Base-by-base conservation (phyloP, 2,797 vertebrate genomes). In the Naso thynnoides region DNA sequence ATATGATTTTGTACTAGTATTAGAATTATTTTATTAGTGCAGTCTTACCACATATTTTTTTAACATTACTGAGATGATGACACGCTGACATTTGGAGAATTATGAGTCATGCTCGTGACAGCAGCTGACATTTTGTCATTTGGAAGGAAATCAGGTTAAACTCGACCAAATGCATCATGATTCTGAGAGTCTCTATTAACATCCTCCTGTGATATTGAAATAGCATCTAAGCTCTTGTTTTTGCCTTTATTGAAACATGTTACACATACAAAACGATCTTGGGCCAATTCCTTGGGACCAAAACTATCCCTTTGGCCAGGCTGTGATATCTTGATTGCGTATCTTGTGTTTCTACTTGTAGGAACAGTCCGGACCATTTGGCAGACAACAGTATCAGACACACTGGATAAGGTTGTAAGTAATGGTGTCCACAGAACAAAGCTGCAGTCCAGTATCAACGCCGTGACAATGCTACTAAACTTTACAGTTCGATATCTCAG, bases 351-450 rank as follows among this genome's bases (percentile, higher is more conserved):
- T 54, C 21, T 41, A 10, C 16, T 42, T 2, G 1, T 2, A 63
- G 58, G 39, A 74, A 38, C 42, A 36, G 41, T 41, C 50, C 0
- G 11, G 18, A 38, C 54, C 31, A 33, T 38, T 86, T 82, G 76
- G 74, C 72, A 64, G 84, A 82, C 59, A 38, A 67, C 68, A 41
- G 57, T 70, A 73, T 84, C 83, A 70, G 84, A 83, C 79, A 91
- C 87, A 4, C 90, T 92, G 90, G 91, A 93, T 69, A 88, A 89
- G 86, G 61, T 91, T 31, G 92, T 93, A 76, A 91, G 92, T 86
- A 31, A 42, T 23, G 9, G 42, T 8, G 26, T 0, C n/a, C n/a
- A n/a, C n/a, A n/a, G 0, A 6, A 47, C 9, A 42, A 27, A 23
- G 49, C 19, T 31, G 33, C 10, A 26, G 21, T 48, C 31, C 11